Conservation (phyloP, 1,140 invertebrate genomes). For the Drosophila sechellia region DNA sequence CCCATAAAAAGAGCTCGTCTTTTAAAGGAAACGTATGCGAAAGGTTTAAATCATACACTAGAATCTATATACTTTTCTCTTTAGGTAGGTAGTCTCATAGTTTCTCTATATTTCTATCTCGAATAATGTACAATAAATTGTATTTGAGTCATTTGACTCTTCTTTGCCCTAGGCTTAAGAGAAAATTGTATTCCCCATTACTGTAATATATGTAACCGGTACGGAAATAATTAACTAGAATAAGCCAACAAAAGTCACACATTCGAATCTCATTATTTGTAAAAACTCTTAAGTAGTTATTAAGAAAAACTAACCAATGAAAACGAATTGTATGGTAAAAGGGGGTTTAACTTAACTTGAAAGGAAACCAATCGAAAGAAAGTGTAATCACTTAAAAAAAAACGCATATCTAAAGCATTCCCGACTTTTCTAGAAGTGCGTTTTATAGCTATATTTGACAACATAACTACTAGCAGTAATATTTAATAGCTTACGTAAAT, state of each 20-base stretch:
- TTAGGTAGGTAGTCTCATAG: slow-evolving; percentile 45
- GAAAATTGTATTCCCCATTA: slow-evolving; percentile 28
- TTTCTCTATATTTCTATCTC: slow-evolving; percentile 24
- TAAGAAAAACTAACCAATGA: slow-evolving; percentile 39
- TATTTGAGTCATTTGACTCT: slow-evolving; percentile 17
- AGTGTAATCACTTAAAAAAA: slow-evolving; percentile 19
- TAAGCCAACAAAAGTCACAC: slow-evolving; percentile 50
- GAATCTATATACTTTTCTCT: slow-evolving; percentile 22
- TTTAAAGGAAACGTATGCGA: neutral
- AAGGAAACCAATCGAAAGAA: slow-evolving; percentile 2
- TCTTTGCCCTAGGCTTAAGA: slow-evolving; percentile 43
- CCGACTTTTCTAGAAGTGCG: slow-evolving; percentile 15
- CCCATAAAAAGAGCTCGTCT: slow-evolving; percentile 8
- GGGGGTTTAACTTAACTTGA: slow-evolving; percentile 1
- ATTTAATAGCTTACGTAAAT: too few relatives aligned
- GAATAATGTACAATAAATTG: slow-evolving; percentile 37
- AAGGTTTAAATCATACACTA: slow-evolving; percentile 17
- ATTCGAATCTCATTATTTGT: slow-evolving; percentile 53
- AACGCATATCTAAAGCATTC: slow-evolving; percentile 16
- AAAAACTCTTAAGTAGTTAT: slow-evolving; percentile 36
- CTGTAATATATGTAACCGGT: slow-evolving; percentile 29
- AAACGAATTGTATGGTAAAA: slow-evolving; percentile 57
- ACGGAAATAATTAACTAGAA: slow-evolving; percentile 24
- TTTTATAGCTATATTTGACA: slow-evolving; percentile 13
- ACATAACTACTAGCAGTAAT: too few relatives aligned